Evolutionary conservation across 2,888 invertebrate species (phyloP), one percentile per base, ranked within the genome.

Genomic region (Hemaris fuciformis): DNA sequence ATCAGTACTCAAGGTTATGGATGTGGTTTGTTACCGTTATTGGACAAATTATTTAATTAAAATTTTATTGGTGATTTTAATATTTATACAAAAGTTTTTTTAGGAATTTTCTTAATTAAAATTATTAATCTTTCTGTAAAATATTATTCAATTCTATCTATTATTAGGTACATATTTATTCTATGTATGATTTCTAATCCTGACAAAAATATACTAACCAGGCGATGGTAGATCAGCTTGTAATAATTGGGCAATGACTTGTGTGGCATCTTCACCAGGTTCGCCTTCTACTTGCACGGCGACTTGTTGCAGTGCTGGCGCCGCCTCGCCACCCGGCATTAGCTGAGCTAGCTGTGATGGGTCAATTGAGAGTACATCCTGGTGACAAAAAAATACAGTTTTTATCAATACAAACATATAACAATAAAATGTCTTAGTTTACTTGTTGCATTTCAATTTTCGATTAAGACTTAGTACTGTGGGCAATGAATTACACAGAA

Each of bases 171-270:
- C n/a, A n/a, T n/a, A n/a, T n/a, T n/a, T n/a, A n/a, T n/a, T n/a
- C n/a, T n/a, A n/a, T n/a, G n/a, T n/a, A n/a, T n/a, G n/a, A n/a
- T n/a, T n/a, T n/a, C n/a, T n/a, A n/a, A n/a, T n/a, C n/a, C n/a
- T n/a, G n/a, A n/a, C n/a, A n/a, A n/a, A 5, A 4, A 23, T 13
- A 41, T 53, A 20, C 25, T 34, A 15, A 96, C 97, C 97, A 74
- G 97, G 97, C 70, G 96, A 96, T 38, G 97, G 97, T 72, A 96
- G 94, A 81, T 97, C 97, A 0, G 97, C 96, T 90, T 97, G 96
- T 61, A 97, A 95, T 62, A 97, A 95, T 88, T 97, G 97, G 66
- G 97, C 97, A 64, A 97, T 96, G 77, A 97, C 96, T 87, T 97
- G 97, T 70, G 95, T 95, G 81, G 95, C 93, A 80, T 95, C 95